Evolutionary conservation across 2,113 vertebrate genomes (phyloP), one percentile per base, ranked within the genome.

Genomic region (Thalassoma bifasciatum): DNA sequence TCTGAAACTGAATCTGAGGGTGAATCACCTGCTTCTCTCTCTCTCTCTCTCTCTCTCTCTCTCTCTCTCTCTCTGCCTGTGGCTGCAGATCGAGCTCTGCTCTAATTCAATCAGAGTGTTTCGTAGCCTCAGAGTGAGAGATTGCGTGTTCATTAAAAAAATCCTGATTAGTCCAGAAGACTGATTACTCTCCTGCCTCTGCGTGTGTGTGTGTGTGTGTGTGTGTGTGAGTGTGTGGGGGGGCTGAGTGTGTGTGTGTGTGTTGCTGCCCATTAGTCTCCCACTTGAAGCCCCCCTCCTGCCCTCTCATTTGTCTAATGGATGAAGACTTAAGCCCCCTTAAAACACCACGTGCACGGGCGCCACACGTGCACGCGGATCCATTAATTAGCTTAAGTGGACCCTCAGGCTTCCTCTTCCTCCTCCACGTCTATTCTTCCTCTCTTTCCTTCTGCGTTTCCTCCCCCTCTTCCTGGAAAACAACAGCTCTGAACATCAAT

Each of bases 351-450:
- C 71, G 49, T 75, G 81, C 78, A 74, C 72, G 44, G 40, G 36
- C 17, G 11, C 46, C 42, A 1, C 42, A 46, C 13, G 52, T 40
- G 52, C 85, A 37, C 67, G 40, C 13, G 7, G 42, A 83, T 81
- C 62, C 75, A 64, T 83, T 90, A 83, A 88, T 90, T 88, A 88
- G 77, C 86, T 85, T 79, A 86, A 90, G 88, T 88, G 86, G 63
- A 57, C 53, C 77, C 74, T 60, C n/a, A 19, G 62, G 74, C 72
- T 52, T 69, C 72, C 23, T 46, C 34, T 10, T 8, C 58, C 16
- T 23, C 47, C 38, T 21, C 53, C 49, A n/a, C 38, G 52, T 63
- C 59, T 8, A 2, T 56, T 17, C 52, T 19, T 44, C n/a, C 68
- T 38, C 64, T 64, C 56, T 11, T 37, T 52, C 34, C 37, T 46